A percentile compares a stretch with the other conserved stretches of the same genome.
phyloP scores from a whole-genome alignment of 1,140 invertebrate genomes.

The Neocloeon triangulifer region DNA sequence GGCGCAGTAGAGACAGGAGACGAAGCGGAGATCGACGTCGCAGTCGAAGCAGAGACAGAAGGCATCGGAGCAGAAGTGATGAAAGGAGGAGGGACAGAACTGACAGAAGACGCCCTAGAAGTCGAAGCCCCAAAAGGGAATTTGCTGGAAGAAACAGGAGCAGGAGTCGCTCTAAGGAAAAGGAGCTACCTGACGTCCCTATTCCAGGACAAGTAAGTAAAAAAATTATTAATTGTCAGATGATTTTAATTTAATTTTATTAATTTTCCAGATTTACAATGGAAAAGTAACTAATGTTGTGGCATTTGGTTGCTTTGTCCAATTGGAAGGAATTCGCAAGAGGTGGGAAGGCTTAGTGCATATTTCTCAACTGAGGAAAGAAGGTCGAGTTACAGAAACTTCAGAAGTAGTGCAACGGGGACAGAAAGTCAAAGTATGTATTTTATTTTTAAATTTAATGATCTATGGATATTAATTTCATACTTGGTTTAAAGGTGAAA shows the following conservation, averaged over 20 bases:
- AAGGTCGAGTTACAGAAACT: conserved; percentile 86
- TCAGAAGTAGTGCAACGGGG: conserved; percentile 81
- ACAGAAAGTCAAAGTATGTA: conserved; percentile 64
- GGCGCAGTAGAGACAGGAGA: conserved; percentile 12
- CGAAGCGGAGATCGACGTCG: conserved; percentile 8
- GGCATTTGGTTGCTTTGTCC: conserved; percentile 94
- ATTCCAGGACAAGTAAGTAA: conserved; percentile 25
- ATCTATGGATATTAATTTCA: conserved; percentile 3
- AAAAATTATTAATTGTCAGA: neutral
- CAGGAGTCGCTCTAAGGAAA: conserved; percentile 12
- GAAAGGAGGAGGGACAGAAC: conserved; percentile 14
- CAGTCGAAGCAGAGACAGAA: conserved; percentile 8
- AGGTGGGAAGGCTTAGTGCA: conserved; percentile 92
- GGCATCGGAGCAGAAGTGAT: conserved; percentile 15
- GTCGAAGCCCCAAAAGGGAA: conserved; percentile 12
- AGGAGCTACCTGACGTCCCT: conserved; percentile 9
- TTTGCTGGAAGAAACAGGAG: conserved; percentile 14
- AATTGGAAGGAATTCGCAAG: conserved; percentile 69
- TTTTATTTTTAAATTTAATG: conserved; percentile 11
- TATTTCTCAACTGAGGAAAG: conserved; percentile 81
- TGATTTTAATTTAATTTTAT: too few species aligned
- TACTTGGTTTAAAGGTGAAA: conserved; percentile 39
- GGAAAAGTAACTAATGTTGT: conserved; percentile 92
- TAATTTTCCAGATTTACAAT: conserved; percentile 55
- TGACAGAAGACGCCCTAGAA: conserved; percentile 13